These are phyloP conservation scores for Silvanus unidentatus DNA, from an alignment of 2,888 invertebrate species.

Conservation along the genomic window DNA sequence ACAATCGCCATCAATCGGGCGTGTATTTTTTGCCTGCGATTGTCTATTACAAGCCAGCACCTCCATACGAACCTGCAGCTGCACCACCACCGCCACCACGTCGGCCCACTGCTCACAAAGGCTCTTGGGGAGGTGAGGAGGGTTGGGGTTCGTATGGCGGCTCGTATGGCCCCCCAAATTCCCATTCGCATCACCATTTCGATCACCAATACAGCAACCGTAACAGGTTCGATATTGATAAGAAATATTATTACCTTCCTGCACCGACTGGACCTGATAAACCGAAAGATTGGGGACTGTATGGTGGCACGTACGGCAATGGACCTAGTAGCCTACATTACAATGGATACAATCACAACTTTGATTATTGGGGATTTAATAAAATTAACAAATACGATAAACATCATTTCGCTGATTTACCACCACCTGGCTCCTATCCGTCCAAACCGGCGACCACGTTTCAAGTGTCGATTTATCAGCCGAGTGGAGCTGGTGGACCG, in stretches of 20 bases:
- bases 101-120: constrained; percentile 13
- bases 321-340: constrained; percentile 25
- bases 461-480: neutral
- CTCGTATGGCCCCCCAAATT: constrained; percentile 48
- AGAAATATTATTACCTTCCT: constrained; percentile 29
- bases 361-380: constrained; percentile 36
- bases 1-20: constrained; percentile 16
- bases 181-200: constrained; percentile 17
- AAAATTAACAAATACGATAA: constrained; percentile 24
- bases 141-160: constrained; percentile 60
- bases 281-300: constrained; percentile 39
- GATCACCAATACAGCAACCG: constrained; percentile 12
- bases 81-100: constrained; percentile 24
- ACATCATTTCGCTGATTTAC: constrained; percentile 4
- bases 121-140: constrained; percentile 39
- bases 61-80: constrained; percentile 28
- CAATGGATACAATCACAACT: constrained; percentile 26
- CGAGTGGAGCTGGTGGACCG: neutral
- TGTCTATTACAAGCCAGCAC: constrained; percentile 5
- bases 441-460: neutral
- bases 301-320: constrained; percentile 39
- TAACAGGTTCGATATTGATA: constrained; percentile 17
- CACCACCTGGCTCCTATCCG: constrained; percentile 2
- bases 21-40: constrained; percentile 20
- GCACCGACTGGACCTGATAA: constrained; percentile 33